phyloP scores from a whole-genome alignment of 2,888 invertebrate genomes.

The Anoncus sp. region DNA sequence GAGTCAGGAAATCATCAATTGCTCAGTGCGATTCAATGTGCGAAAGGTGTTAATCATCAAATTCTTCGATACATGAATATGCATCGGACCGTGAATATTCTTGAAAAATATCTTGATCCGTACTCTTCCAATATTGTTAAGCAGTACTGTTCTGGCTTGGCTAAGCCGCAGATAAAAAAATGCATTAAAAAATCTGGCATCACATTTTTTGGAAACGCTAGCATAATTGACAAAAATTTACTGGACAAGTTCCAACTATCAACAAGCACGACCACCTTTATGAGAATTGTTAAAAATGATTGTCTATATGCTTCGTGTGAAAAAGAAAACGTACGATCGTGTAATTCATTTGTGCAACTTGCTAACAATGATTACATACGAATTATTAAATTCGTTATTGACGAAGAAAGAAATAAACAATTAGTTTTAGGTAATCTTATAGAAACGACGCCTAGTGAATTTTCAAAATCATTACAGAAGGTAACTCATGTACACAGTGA shows the following conservation, averaged over 20 bases:
- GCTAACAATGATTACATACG: not conserved
- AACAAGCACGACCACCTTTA: not conserved
- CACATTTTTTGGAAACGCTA: not conserved
- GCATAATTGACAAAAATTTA: not conserved
- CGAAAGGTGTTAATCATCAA: constrained; percentile 36
- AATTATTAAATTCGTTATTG: constrained; percentile 3
- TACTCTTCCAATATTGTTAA: not conserved
- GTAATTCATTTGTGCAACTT: not conserved
- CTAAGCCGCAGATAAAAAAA: not conserved
- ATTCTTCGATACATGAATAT: constrained; percentile 9
- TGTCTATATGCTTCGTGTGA: constrained; percentile 4
- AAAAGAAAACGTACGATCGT: not conserved
- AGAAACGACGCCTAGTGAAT: not conserved
- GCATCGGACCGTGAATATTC: not conserved
- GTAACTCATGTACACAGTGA: not conserved
- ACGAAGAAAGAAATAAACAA: not conserved
- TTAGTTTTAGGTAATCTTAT: not conserved
- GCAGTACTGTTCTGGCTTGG: not conserved
- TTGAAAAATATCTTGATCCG: not conserved
- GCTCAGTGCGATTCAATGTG: constrained; percentile 1
- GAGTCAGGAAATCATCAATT: constrained; percentile 23
- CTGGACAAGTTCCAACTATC: not conserved
- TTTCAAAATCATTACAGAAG: not conserved
- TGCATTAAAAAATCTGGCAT: not conserved
- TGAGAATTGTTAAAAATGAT: constrained; percentile 1